These are phyloP conservation scores for Melanostigma gelatinosum DNA, from an alignment of 2,113 vertebrate genomes.

Conservation along the genomic window DNA sequence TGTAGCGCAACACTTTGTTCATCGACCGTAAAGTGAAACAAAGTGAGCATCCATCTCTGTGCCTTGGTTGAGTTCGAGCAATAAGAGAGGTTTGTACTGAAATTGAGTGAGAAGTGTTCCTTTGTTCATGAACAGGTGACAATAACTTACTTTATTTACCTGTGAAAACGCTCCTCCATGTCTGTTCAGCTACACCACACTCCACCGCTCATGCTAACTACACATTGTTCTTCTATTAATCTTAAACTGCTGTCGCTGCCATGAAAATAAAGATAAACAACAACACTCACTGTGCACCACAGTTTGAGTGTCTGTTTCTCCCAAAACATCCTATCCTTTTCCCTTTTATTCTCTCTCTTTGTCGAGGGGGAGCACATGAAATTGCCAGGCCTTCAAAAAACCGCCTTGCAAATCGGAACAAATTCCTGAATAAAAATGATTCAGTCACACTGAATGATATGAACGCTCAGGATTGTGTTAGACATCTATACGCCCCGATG, in stretches of 20 bases:
- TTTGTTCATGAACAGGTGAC: background rate
- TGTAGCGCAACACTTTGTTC: no score
- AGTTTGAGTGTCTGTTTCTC: no score
- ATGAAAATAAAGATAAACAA: slow-evolving; percentile 36
- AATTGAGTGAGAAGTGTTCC: background rate
- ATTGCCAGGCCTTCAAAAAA: slow-evolving; percentile 14
- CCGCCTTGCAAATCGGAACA: slow-evolving; percentile 12
- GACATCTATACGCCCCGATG: background rate
- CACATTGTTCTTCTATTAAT: background rate
- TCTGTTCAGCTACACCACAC: slow-evolving; percentile 7
- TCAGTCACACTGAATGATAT: background rate
- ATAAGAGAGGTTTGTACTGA: background rate
- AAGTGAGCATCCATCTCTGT: no score
- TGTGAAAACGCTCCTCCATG: background rate
- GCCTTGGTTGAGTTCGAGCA: background rate
- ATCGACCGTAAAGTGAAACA: no score
- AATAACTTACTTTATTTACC: background rate
- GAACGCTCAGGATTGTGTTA: slow-evolving; percentile 13
- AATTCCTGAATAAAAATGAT: slow-evolving; percentile 8
- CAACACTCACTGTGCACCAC: slow-evolving; percentile 5
- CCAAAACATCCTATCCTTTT: slow-evolving; percentile 5
- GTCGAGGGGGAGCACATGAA: background rate
- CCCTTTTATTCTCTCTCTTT: slow-evolving; percentile 2
- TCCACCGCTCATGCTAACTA: slow-evolving; percentile 13
- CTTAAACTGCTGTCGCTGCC: slow-evolving; percentile 1